Evolutionary conservation across 35 echinoderm and acorn worm genomes (phyloP).

Genomic region (Acanthaster planci): DNA sequence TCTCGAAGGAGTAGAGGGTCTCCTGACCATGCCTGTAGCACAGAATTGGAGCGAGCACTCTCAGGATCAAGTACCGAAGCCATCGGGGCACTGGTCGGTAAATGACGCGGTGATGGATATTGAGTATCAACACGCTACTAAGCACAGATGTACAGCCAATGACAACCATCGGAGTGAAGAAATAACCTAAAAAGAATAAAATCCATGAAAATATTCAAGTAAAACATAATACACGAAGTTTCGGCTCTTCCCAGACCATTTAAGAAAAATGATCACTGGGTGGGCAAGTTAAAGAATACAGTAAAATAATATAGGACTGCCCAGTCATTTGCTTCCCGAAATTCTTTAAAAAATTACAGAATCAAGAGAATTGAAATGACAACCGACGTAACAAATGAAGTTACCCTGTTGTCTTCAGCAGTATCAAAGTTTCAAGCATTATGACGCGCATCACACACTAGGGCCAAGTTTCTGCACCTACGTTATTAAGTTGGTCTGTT

Average conservation of each 20-base stretch:
- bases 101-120: neutral
- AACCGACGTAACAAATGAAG: too few relatives aligned
- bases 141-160: constrained; percentile 28
- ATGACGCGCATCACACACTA: too few relatives aligned
- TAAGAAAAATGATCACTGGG: neutral
- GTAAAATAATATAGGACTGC: too few relatives aligned
- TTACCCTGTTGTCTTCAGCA: too few relatives aligned
- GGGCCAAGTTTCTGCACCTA: too few relatives aligned
- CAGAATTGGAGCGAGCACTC: neutral
- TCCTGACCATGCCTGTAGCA: neutral
- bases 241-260: neutral
- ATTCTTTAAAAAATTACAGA: too few relatives aligned
- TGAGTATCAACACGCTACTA: constrained; percentile 8
- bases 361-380: too few relatives aligned
- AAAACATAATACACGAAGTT: neutral
- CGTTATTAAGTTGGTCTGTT: too few relatives aligned
- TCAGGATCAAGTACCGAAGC: neutral
- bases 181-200: constrained; percentile 16
- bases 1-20: neutral
- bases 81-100: neutral
- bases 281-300: too few relatives aligned
- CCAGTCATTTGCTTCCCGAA: too few relatives aligned
- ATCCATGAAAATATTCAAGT: neutral
- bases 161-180: constrained; percentile 32
- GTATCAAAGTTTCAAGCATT: too few relatives aligned